Base-by-base conservation (phyloP, 2,113 vertebrate species). In the Catagonus wagneri region DNA sequence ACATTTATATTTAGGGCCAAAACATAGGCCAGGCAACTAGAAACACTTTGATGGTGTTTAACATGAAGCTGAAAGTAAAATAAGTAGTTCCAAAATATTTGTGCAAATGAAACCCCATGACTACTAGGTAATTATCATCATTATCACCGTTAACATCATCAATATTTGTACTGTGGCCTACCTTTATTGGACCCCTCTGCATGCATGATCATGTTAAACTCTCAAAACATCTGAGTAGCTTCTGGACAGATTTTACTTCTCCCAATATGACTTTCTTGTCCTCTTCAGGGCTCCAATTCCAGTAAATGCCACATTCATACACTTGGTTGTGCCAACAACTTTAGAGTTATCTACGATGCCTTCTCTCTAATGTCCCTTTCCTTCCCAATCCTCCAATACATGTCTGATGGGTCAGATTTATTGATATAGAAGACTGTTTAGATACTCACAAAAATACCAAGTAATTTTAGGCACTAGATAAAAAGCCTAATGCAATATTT, bases 1-100 rank as follows among this genome's bases (percentile, higher is more conserved):
- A 95, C 94, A 95, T 97, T 96, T 98, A 95, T 94, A 85, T 97
- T 96, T 94, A 93, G 78, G 78, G 83, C 68, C 85, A 95, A 95
- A 96, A 95, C 68, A 96, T 87, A 92, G 39, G 63, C 78, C 90
- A 74, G 93, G 14, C 4, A 89, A 54, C 66, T 87, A 92, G 90
- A 96, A 94, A 93, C 56, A 95, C 74, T 83, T 92, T 90, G 69
- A 88, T n/a, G 60, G 60, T 66, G 78, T 86, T 94, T 79, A 78
- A 58, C 66, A 56, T 12, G 15, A 25, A 74, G 66, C 23, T 90
- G 83, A 95, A 93, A 25, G 60, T 87, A 85, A n/a, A 25, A 54
- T 32, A 60, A 90, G 60, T 69, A 9, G 1, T 80, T 81, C 75
- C 68, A 93, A 90, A 80, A 90, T 95, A 58, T 96, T 86, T 92